Conservation (phyloP, 2,113 vertebrate species). For the Cyprinodon variegatus region DNA sequence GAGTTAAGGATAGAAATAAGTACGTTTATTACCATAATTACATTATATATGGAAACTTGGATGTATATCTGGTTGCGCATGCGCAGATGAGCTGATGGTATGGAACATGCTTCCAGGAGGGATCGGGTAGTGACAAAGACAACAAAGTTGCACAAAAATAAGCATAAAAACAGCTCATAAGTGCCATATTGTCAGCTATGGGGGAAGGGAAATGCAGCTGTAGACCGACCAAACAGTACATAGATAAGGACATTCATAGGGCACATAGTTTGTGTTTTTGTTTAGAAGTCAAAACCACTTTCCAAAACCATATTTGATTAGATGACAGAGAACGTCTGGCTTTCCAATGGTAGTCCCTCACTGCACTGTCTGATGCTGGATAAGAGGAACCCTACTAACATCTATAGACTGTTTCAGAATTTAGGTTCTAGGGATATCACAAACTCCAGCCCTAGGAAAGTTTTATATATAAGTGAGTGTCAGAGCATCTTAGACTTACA, state of each 20-base stretch:
- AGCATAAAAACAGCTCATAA: background rate
- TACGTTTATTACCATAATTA: too few species aligned
- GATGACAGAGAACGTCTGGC: too few species aligned
- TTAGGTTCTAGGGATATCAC: background rate
- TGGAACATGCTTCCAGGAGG: too few species aligned
- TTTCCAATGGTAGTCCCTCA: background rate
- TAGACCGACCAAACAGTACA: background rate
- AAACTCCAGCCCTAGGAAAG: background rate
- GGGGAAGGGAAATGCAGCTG: too few species aligned
- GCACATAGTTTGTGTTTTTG: too few species aligned
- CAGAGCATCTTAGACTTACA: slow-evolving; percentile 75
- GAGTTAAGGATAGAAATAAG: too few species aligned
- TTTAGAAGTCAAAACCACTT: background rate
- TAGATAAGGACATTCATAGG: too few species aligned
- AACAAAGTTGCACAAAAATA: background rate
- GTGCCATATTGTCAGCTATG: background rate
- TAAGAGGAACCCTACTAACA: too few species aligned
- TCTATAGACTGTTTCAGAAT: background rate
- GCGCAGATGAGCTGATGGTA: too few species aligned
- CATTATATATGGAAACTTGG: too few species aligned
- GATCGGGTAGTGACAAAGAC: too few species aligned
- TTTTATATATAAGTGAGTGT: background rate
- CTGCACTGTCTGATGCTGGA: background rate
- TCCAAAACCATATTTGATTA: background rate
- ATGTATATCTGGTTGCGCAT: too few species aligned